These are phyloP conservation scores for Folsomia candida DNA, from an alignment of 2,888 invertebrate species.

Conservation along the genomic window DNA sequence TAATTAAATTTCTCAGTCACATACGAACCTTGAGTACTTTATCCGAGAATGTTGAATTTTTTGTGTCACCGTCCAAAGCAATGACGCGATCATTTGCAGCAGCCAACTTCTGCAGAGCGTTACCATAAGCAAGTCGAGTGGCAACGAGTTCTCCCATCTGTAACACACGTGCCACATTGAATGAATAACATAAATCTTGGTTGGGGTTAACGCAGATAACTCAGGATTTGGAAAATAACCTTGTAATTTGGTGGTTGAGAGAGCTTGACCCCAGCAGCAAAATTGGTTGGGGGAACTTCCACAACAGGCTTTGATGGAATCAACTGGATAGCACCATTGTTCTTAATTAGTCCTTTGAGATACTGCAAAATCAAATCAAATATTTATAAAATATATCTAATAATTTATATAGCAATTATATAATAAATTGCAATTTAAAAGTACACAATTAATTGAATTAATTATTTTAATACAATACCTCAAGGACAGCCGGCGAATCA, in stretches of 20 bases:
- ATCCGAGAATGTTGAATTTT: conserved; percentile 96
- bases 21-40: conserved; percentile 69
- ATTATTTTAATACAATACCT: conserved; percentile 55
- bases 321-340: conserved; percentile 64
- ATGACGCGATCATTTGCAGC: conserved; percentile 71
- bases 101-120: conserved; percentile 84
- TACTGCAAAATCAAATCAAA: conserved; percentile 56
- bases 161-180: no score
- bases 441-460: no score
- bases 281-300: conserved; percentile 71
- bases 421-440: not conserved
- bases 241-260: conserved; percentile 80
- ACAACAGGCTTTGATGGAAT: conserved; percentile 65
- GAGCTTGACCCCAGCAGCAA: conserved; percentile 69
- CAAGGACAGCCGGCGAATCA: conserved; percentile 68
- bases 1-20: not conserved
- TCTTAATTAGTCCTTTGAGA: conserved; percentile 67
- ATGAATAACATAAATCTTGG: no score
- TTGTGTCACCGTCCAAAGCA: conserved; percentile 95
- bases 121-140: conserved; percentile 91
- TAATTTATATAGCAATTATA: conserved; percentile 40
- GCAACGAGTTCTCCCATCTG: conserved; percentile 70
- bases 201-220: no score
- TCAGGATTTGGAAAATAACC: no score
- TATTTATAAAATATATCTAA: not conserved